These are phyloP conservation scores for Pterocles gutturalis DNA, from an alignment of 2,113 vertebrate species.

Conservation along the genomic window DNA sequence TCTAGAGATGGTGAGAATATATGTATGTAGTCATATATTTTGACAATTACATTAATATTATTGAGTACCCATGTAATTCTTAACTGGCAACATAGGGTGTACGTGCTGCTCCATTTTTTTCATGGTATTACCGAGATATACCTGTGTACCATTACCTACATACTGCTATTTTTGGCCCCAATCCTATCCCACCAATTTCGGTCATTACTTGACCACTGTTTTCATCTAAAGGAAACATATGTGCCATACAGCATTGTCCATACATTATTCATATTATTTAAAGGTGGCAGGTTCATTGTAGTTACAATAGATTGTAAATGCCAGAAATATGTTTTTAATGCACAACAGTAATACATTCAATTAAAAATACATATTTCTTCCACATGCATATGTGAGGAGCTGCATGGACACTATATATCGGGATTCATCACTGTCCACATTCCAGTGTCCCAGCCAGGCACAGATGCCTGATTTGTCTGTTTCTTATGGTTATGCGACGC, in stretches of 20 bases:
- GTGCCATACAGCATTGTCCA: background rate
- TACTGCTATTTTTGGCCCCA: background rate
- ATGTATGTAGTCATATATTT: background rate
- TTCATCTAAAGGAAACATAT: background rate
- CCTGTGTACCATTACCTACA: background rate
- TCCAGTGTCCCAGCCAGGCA: background rate
- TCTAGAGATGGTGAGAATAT: background rate
- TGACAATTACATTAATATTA: background rate
- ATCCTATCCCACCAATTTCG: background rate
- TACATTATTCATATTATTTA: background rate
- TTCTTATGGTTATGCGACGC: background rate
- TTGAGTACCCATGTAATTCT: background rate
- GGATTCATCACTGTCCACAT: background rate
- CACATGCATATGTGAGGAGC: background rate
- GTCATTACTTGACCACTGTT: background rate
- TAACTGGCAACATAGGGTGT: background rate
- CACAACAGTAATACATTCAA: background rate
- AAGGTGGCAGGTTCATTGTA: background rate
- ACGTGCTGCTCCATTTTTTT: background rate
- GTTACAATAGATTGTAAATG: background rate
- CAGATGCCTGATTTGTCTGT: background rate
- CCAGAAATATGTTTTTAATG: constrained; percentile 26
- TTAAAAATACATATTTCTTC: constrained; percentile 18
- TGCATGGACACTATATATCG: background rate
- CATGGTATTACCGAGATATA: background rate